These are phyloP conservation scores for Girardinus metallicus DNA, from an alignment of 2,797 vertebrate genomes.

Conservation along the genomic window DNA sequence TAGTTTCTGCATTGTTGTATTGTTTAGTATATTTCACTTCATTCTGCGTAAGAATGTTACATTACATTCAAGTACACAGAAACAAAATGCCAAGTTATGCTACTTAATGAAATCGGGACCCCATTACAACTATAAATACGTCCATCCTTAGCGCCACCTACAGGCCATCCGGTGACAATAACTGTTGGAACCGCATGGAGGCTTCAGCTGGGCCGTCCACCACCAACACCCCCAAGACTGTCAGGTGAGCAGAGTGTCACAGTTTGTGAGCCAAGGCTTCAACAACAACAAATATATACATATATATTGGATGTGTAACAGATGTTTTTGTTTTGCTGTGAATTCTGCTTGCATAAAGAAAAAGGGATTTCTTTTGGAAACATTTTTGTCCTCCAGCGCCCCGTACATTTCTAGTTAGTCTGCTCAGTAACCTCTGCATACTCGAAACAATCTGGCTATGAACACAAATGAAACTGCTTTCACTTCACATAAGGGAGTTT, in stretches of 20 bases:
- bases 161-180: slow-evolving; percentile 8
- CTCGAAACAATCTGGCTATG: background rate
- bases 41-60: background rate
- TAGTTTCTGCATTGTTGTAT: background rate
- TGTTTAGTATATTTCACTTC: background rate
- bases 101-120: background rate
- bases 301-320: background rate
- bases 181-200: slow-evolving; percentile 6
- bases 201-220: background rate
- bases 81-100: background rate
- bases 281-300: background rate
- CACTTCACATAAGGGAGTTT: background rate
- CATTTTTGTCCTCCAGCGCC: background rate
- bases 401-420: background rate
- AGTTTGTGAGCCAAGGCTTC: background rate
- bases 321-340: background rate
- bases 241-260: slow-evolving; percentile 7
- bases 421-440: too few species aligned
- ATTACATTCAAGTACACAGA: background rate
- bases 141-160: slow-evolving; percentile 4
- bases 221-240: slow-evolving; percentile 9
- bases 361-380: background rate
- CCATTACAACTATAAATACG: background rate
- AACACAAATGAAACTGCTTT: background rate
- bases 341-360: background rate